Conservation (phyloP, 2,888 invertebrate species). For the Scaptomyza flava region DNA sequence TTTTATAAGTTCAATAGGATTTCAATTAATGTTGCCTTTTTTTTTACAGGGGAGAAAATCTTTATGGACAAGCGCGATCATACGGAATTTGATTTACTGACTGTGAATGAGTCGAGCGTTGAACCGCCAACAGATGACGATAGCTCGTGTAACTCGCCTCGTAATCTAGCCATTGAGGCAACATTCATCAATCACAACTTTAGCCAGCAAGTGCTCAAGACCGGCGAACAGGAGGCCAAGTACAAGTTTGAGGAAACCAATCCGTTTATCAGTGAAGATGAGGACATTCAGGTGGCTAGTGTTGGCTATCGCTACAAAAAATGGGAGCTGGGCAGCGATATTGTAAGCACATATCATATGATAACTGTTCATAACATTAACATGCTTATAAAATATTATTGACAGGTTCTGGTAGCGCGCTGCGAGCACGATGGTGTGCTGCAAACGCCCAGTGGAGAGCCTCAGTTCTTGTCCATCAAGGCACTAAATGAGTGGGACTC, state of each 20-base stretch:
- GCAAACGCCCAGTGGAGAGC: conserved; percentile 94
- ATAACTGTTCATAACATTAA: too few relatives aligned
- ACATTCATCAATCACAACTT: conserved; percentile 99
- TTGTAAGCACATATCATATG: conserved; percentile 86
- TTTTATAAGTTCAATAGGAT: background rate
- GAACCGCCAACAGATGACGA: conserved; percentile 99
- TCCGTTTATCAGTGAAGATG: conserved; percentile 96
- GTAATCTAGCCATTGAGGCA: conserved; percentile 98
- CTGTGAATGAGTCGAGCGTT: conserved; percentile 98
- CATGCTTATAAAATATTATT: background rate
- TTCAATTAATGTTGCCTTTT: background rate
- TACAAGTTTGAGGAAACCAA: conserved; percentile 96
- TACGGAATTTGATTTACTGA: conserved; percentile 98
- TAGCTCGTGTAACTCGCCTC: conserved; percentile 97
- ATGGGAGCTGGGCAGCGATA: conserved; percentile 97
- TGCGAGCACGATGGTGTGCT: conserved; percentile 99
- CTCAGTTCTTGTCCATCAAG: conserved; percentile 97
- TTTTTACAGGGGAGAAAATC: conserved; percentile 90
- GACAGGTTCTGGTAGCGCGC: conserved; percentile 92
- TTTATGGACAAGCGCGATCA: conserved; percentile 99
- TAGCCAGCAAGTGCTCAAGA: conserved; percentile 94
- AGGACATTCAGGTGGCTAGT: conserved; percentile 97
- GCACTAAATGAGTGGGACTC: conserved; percentile 99
- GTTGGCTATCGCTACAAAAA: conserved; percentile 98
- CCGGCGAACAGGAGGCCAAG: conserved; percentile 90